Conservation (phyloP, 2,113 vertebrate species). For the Merops nubicus region DNA sequence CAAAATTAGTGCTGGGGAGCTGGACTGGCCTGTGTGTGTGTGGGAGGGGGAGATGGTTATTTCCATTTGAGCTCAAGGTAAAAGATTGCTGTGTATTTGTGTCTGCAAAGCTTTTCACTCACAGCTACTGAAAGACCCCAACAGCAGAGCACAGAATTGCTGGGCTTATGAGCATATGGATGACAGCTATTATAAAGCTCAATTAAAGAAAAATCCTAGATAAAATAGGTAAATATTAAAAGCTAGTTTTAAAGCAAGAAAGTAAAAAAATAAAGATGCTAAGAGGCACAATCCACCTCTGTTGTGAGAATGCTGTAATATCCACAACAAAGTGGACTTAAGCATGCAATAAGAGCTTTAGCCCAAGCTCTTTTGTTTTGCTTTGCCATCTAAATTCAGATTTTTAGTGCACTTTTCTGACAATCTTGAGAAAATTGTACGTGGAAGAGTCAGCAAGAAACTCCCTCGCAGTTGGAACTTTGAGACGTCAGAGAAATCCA, state of each 20-base stretch:
- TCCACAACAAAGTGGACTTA: neutral
- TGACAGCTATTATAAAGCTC: neutral
- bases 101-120: neutral
- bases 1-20: neutral
- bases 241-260: neutral
- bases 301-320: neutral
- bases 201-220: neutral
- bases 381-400: neutral
- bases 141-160: neutral
- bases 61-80: neutral
- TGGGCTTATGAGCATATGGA: neutral
- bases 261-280: neutral
- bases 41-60: neutral
- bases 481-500: neutral
- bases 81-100: neutral
- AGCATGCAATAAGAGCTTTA: neutral
- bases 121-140: neutral
- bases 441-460: neutral
- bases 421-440: neutral
- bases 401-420: neutral
- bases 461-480: neutral
- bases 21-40: neutral
- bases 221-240: neutral
- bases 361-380: neutral
- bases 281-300: neutral